phyloP scores from a whole-genome alignment of 1,140 invertebrate genomes.

The Vollenhovia emeryi region DNA sequence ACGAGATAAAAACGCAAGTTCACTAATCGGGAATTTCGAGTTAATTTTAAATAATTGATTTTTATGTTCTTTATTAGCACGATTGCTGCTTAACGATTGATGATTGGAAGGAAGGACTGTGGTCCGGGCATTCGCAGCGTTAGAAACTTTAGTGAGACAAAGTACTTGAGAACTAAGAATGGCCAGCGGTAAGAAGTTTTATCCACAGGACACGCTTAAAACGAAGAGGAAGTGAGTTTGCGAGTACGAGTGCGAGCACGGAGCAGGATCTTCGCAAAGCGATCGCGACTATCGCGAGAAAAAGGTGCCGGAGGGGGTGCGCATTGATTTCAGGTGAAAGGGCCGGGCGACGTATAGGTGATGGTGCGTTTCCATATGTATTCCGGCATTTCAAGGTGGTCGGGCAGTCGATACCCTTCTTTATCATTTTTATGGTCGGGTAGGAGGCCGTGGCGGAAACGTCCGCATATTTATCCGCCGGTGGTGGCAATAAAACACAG shows the following conservation, averaged over 20 bases:
- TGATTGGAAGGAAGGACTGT: constrained; percentile 1
- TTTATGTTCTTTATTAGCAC: neutral
- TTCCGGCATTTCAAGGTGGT: constrained; percentile 74
- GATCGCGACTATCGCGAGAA: constrained; percentile 34
- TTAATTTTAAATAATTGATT: neutral
- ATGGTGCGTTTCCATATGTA: constrained; percentile 76
- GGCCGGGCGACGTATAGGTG: constrained; percentile 37
- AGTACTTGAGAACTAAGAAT: constrained; percentile 45
- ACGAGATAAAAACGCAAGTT: neutral
- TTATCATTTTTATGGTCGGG: constrained; percentile 83
- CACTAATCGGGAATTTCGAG: neutral
- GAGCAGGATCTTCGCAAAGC: neutral
- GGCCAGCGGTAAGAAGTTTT: constrained; percentile 55
- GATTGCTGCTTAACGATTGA: constrained; percentile 7
- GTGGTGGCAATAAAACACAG: constrained; percentile 81
- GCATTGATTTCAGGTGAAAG: constrained; percentile 76
- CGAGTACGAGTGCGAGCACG: constrained; percentile 7
- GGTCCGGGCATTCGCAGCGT: constrained; percentile 15
- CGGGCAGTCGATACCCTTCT: constrained; percentile 79
- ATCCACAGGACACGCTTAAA: neutral
- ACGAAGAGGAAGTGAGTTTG: constrained; percentile 6
- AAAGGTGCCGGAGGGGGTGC: constrained; percentile 30
- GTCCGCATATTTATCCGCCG: constrained; percentile 78
- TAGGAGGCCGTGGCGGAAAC: constrained; percentile 79
- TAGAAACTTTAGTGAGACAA: constrained; percentile 36